These are phyloP conservation scores for Borostomias antarcticus DNA, from an alignment of 2,797 vertebrate genomes.

Conservation along the genomic window DNA sequence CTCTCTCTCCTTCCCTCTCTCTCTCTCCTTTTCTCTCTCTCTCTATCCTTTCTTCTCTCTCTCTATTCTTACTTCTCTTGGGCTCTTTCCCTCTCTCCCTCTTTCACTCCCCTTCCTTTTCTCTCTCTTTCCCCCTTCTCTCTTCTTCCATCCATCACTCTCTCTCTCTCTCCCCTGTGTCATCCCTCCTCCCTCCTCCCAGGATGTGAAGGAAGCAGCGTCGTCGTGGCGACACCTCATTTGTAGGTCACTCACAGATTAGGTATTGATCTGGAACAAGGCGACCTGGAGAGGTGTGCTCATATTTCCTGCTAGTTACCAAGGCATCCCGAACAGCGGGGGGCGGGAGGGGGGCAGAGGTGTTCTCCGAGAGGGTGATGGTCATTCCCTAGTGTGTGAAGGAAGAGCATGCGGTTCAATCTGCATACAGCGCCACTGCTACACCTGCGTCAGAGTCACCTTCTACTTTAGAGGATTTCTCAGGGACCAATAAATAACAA, in stretches of 20 bases:
- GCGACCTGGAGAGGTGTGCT: background rate
- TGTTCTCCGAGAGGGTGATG: too few relatives aligned
- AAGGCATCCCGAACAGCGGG: background rate
- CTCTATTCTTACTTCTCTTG: too few relatives aligned
- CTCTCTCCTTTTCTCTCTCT: background rate
- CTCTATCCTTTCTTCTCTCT: background rate
- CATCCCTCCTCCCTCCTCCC: background rate
- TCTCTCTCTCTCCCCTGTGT: background rate
- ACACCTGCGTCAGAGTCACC: too few relatives aligned
- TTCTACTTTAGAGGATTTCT: too few relatives aligned
- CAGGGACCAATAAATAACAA: too few relatives aligned
- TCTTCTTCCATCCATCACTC: background rate
- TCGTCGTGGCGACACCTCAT: background rate
- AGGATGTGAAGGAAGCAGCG: background rate
- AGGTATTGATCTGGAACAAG: constrained; percentile 14
- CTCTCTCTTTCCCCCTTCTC: background rate
- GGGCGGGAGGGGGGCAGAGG: too few relatives aligned
- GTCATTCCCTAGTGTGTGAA: too few relatives aligned
- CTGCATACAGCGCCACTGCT: too few relatives aligned
- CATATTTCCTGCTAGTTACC: constrained; percentile 10
- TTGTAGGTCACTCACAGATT: constrained; percentile 13
- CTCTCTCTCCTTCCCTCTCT: background rate
- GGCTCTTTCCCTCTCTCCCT: background rate
- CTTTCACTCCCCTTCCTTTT: background rate
- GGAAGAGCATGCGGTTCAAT: too few relatives aligned